Conservation (phyloP, 2,888 invertebrate species). For the Alcis repandata region DNA sequence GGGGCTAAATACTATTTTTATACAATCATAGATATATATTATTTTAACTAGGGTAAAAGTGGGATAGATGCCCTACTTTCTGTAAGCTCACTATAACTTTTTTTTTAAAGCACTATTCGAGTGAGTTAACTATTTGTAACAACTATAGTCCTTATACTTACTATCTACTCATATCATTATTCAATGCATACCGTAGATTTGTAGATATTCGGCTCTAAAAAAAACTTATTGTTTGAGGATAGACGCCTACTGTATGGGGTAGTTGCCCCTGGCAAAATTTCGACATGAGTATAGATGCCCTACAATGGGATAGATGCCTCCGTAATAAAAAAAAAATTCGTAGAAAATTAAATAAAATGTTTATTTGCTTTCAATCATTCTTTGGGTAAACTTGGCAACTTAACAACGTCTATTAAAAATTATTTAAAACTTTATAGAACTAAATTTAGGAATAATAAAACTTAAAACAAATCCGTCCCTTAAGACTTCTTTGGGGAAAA, state of each 20-base stretch:
- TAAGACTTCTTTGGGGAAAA: constrained; percentile 26
- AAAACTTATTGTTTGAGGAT: constrained; percentile 27
- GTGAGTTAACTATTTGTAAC: constrained; percentile 30
- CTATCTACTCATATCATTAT: constrained; percentile 33
- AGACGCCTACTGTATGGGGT: constrained; percentile 29
- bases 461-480: constrained; percentile 24
- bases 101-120: constrained; percentile 30
- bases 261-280: constrained; percentile 35
- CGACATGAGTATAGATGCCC: constrained; percentile 36
- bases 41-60: too few relatives aligned
- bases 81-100: constrained; percentile 24
- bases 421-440: constrained; percentile 25
- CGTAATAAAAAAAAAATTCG: constrained; percentile 32
- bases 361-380: constrained; percentile 22
- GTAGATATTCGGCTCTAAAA: constrained; percentile 36
- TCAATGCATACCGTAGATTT: constrained; percentile 38
- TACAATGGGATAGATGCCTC: constrained; percentile 34
- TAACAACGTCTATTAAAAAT: constrained; percentile 20
- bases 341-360: constrained; percentile 14
- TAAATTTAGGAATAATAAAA: constrained; percentile 32
- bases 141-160: constrained; percentile 15
- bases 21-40: too few relatives aligned
- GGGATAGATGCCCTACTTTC: too few relatives aligned
- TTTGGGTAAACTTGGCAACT: constrained; percentile 29
- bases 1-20: too few relatives aligned